These are phyloP conservation scores for Dipodomys spectabilis DNA, from an alignment of 2,113 vertebrate species.

Conservation along the genomic window DNA sequence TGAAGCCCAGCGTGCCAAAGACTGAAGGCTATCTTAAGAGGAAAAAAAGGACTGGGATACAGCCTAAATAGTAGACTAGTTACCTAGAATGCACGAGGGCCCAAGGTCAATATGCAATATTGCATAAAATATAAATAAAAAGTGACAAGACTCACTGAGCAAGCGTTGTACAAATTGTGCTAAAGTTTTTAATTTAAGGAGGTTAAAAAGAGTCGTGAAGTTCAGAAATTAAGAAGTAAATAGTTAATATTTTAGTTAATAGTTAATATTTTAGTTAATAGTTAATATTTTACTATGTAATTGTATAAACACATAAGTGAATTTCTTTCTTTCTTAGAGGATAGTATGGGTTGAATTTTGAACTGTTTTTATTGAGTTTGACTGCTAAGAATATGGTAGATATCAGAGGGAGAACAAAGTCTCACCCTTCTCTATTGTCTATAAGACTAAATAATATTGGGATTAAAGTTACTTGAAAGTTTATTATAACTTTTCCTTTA, in stretches of 20 bases:
- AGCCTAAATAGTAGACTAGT: too few relatives aligned
- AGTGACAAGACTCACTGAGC: too few relatives aligned
- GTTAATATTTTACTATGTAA: neutral
- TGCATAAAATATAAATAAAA: too few relatives aligned
- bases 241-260: neutral
- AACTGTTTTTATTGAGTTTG: neutral
- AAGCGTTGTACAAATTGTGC: too few relatives aligned
- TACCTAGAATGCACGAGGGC: too few relatives aligned
- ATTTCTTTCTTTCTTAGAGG: conserved; percentile 22
- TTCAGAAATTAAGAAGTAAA: neutral
- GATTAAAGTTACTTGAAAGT: neutral
- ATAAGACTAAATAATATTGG: neutral
- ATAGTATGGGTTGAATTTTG: neutral
- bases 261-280: neutral
- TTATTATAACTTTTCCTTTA: neutral
- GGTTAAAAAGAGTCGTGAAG: too few relatives aligned
- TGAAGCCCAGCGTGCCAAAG: too few relatives aligned
- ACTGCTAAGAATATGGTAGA: neutral
- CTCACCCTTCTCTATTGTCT: neutral
- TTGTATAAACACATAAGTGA: neutral
- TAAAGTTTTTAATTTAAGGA: too few relatives aligned
- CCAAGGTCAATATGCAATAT: too few relatives aligned
- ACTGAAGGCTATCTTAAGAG: too few relatives aligned
- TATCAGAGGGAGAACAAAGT: neutral
- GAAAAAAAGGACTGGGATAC: too few relatives aligned